Evolutionary conservation across 1,140 invertebrate species (phyloP), one percentile per base, ranked within the genome.

Genomic region (Anastatus disparis): DNA sequence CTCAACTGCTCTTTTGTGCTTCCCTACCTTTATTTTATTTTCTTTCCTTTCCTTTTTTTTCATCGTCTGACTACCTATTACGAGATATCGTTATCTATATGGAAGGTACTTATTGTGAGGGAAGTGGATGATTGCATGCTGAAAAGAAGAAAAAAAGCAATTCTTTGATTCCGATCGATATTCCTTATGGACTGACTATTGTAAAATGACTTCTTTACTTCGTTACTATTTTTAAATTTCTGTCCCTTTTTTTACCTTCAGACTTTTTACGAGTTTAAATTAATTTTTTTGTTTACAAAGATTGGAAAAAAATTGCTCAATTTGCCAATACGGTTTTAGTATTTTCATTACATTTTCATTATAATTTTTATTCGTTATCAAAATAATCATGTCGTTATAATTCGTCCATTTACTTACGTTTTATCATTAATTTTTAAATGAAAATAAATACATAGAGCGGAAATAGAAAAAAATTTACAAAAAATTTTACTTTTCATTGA

Each of bases 91-190:
- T 35, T 26, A 35, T n/a, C n/a, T n/a, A n/a, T n/a, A n/a, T n/a
- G n/a, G n/a, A 9, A 1, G 35, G 9, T 13, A 65, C 35, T 53
- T 40, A 65, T 12, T 10, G 22, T 1, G 6, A 53, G 22, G n/a
- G 8, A 24, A 53, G 22, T 42, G 31, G 31, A 52, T 65, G 48
- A 53, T 53, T 65, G 22, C 61, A 27, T 10, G n/a, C 22, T 9
- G n/a, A 20, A 26, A 29, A 27, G 12, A 31, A 20, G 20, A 24
- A n/a, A n/a, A n/a, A n/a, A n/a, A n/a, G n/a, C n/a, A 44, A 35
- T 63, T 50, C 29, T 63, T 52, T 35, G 48, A 7, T 65, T 35
- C 4, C 17, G 29, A 35, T 63, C 20, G 29, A 52, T 63, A 61
- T n/a, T 4, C 50, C n/a, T 38, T 52, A 7, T 10, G 50, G 26